These are phyloP conservation scores for Calephelis virginiensis DNA, from an alignment of 1,140 invertebrate species.

Conservation along the genomic window DNA sequence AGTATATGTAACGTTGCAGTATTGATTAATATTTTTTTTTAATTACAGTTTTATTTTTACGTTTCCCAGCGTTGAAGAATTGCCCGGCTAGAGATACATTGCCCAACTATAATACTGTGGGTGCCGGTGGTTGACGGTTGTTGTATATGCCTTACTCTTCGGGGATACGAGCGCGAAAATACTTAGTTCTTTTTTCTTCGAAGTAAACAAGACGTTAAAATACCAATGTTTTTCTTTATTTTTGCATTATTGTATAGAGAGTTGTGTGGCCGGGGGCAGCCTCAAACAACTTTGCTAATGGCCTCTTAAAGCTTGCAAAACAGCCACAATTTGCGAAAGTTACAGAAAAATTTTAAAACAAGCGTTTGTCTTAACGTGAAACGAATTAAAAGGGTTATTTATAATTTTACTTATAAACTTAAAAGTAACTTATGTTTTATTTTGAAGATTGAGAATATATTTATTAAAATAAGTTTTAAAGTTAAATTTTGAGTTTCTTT, in stretches of 20 bases:
- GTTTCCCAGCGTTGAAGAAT: no score
- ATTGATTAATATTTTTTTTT: no score
- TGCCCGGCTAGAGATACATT: no score
- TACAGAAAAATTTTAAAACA: background rate
- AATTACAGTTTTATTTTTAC: no score
- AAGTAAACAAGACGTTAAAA: background rate
- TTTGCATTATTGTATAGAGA: conserved; percentile 19
- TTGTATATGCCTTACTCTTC: no score
- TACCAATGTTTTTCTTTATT: conserved; percentile 4
- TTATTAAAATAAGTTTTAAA: background rate
- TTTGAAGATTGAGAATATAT: background rate
- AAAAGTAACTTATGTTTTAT: background rate
- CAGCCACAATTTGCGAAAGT: conserved; percentile 34
- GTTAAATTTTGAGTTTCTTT: no score
- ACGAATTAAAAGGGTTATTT: background rate
- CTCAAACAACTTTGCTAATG: conserved; percentile 59
- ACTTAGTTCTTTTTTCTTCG: background rate
- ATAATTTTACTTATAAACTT: conserved; percentile 7
- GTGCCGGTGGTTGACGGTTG: no score
- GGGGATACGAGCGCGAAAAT: no score
- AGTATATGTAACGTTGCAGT: no score
- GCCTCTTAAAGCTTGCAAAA: conserved; percentile 54
- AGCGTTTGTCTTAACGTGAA: no score
- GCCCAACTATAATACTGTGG: no score
- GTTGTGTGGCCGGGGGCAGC: conserved; percentile 35